These are phyloP conservation scores for Trematomus bernacchii DNA, from an alignment of 2,797 vertebrate species.

Conservation along the genomic window DNA sequence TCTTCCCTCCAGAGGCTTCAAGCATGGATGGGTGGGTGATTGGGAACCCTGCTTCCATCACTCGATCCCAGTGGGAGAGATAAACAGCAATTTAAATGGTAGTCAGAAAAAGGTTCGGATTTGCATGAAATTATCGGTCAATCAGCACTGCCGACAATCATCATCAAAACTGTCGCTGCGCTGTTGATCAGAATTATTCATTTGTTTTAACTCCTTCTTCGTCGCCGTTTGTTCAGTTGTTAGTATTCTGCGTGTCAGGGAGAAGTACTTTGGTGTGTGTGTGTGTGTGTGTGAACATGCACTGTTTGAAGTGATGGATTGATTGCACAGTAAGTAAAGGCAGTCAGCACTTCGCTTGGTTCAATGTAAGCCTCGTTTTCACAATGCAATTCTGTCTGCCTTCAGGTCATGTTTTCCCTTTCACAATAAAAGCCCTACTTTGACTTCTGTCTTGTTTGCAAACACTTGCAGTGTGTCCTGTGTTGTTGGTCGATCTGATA, in stretches of 20 bases:
- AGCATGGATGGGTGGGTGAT: slow-evolving; percentile 80
- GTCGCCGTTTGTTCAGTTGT: slow-evolving; percentile 25
- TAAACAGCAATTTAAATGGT: slow-evolving; percentile 73
- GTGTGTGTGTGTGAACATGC: slow-evolving; percentile 32
- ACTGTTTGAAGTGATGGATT: slow-evolving; percentile 34
- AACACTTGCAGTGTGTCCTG: too few relatives aligned
- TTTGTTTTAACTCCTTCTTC: slow-evolving; percentile 43
- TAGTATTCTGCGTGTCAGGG: slow-evolving; percentile 27
- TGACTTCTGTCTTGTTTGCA: too few relatives aligned
- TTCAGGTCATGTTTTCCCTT: too few relatives aligned
- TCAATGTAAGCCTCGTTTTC: too few relatives aligned
- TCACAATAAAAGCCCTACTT: too few relatives aligned
- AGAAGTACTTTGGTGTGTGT: neutral
- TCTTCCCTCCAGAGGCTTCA: slow-evolving; percentile 79
- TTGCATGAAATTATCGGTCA: slow-evolving; percentile 83
- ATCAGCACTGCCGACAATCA: slow-evolving; percentile 79
- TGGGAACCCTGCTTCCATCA: slow-evolving; percentile 66
- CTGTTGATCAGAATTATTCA: slow-evolving; percentile 38
- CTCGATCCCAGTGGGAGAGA: slow-evolving; percentile 72
- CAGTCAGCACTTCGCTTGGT: too few relatives aligned
- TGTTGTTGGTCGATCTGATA: too few relatives aligned
- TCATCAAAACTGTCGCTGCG: slow-evolving; percentile 71
- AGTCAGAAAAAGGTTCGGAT: slow-evolving; percentile 75
- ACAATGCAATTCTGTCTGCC: too few relatives aligned
- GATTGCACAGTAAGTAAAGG: too few relatives aligned